These are phyloP conservation scores for Drosophila planitibia DNA, from an alignment of 2,888 invertebrate species.

Conservation along the genomic window DNA sequence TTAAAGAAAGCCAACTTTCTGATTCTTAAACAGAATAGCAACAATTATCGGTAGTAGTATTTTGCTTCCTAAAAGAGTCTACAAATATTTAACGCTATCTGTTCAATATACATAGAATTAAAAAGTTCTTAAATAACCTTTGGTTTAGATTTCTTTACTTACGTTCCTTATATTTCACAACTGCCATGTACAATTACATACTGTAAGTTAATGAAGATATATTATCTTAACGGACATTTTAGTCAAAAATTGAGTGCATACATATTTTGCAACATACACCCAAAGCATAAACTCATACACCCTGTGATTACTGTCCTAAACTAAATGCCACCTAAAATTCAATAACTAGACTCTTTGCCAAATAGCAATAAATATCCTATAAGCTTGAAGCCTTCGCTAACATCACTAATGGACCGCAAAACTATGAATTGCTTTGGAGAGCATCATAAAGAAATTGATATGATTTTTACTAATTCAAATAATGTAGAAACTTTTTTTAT, in stretches of 20 bases:
- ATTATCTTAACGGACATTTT: not conserved
- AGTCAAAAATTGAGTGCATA: not conserved
- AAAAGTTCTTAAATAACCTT: not conserved
- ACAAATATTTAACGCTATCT: not conserved
- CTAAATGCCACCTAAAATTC: not conserved
- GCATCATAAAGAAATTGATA: conserved; percentile 16
- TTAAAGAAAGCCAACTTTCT: not conserved
- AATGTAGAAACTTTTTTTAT: conserved; percentile 45
- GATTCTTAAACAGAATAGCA: not conserved
- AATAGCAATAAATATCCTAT: not conserved
- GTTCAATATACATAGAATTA: not conserved
- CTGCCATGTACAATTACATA: no score
- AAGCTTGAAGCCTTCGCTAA: not conserved
- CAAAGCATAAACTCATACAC: not conserved
- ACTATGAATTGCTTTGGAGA: not conserved
- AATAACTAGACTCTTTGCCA: not conserved
- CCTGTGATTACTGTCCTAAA: not conserved
- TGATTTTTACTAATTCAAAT: conserved; percentile 32
- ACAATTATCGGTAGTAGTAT: not conserved
- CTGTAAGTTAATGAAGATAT: not conserved
- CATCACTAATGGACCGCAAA: conserved; percentile 7
- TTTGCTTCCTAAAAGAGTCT: no score
- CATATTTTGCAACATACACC: not conserved
- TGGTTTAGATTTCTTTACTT: not conserved
- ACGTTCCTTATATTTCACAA: not conserved